Evolutionary conservation across 1,140 invertebrate species (phyloP).

Genomic region (Drosophila tani): DNA sequence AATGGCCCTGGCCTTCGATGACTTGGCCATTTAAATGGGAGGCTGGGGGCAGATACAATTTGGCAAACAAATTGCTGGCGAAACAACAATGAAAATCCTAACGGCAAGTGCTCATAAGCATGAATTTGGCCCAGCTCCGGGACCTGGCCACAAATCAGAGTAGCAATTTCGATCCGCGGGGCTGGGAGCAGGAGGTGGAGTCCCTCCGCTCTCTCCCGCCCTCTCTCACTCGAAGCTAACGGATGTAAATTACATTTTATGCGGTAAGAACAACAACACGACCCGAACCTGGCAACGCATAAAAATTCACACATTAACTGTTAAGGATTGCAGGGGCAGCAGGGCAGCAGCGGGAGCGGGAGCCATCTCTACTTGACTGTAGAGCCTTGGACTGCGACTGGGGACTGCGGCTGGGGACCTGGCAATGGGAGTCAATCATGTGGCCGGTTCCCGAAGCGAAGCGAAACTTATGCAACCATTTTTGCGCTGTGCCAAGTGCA

Average conservation of each 20-base stretch:
- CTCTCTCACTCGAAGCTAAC: slow-evolving; percentile 64
- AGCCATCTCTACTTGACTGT: slow-evolving; percentile 34
- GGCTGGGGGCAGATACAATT: slow-evolving; percentile 36
- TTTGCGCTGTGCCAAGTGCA: slow-evolving; percentile 74
- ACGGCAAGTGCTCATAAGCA: slow-evolving; percentile 68
- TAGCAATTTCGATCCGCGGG: slow-evolving; percentile 54
- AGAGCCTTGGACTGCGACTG: slow-evolving; percentile 30
- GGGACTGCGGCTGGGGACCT: slow-evolving; percentile 46
- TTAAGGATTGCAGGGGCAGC: slow-evolving; percentile 63
- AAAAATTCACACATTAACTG: slow-evolving; percentile 84
- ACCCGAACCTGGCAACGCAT: slow-evolving; percentile 78
- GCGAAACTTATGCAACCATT: slow-evolving; percentile 79
- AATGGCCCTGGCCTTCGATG: slow-evolving; percentile 3
- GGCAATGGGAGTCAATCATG: slow-evolving; percentile 78
- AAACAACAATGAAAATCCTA: slow-evolving; percentile 71
- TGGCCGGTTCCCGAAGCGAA: slow-evolving; percentile 55
- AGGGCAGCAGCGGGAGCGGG: slow-evolving; percentile 5
- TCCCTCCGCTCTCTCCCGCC: slow-evolving; percentile 10
- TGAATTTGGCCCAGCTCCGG: slow-evolving; percentile 39
- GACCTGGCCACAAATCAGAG: slow-evolving; percentile 55
- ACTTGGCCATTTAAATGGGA: slow-evolving; percentile 41
- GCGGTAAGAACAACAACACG: slow-evolving; percentile 75
- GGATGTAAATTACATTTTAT: slow-evolving; percentile 84
- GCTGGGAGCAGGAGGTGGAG: slow-evolving; percentile 2
- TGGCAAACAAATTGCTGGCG: slow-evolving; percentile 38